Conservation (phyloP, 2,113 vertebrate species). For the Ochotona princeps region DNA sequence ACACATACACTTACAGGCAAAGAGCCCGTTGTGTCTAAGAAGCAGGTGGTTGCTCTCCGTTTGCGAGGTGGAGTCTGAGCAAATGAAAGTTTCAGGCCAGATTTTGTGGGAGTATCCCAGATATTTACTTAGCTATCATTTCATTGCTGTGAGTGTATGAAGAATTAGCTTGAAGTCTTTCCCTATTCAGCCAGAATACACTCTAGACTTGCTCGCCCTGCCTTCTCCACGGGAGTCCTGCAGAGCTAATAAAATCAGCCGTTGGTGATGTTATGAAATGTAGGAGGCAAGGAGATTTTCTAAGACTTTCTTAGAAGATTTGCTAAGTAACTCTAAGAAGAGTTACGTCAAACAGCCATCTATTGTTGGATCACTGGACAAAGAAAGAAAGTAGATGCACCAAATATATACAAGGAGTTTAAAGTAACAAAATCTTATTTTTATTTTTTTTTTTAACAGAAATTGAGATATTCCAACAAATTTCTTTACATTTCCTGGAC, state of each 20-base stretch:
- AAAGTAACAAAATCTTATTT: constrained; percentile 90
- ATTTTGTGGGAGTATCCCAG: constrained; percentile 26
- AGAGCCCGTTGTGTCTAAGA: neutral
- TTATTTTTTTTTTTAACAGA: constrained; percentile 86
- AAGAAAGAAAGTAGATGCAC: neutral
- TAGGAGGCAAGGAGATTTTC: constrained; percentile 16
- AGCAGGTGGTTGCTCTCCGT: neutral
- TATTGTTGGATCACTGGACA: neutral
- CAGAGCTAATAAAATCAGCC: neutral
- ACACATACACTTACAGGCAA: neutral
- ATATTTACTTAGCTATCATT: constrained; percentile 25
- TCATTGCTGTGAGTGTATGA: neutral
- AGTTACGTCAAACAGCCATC: constrained; percentile 8
- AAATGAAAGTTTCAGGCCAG: neutral
- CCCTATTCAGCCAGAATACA: neutral
- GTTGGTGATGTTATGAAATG: neutral
- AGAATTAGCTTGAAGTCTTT: neutral
- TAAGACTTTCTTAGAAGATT: neutral
- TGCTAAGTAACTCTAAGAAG: neutral
- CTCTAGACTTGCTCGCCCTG: neutral
- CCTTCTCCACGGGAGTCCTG: neutral
- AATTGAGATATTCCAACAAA: constrained; percentile 88
- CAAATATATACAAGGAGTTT: constrained; percentile 70
- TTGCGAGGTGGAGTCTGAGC: neutral
- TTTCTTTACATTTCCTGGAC: constrained; percentile 88